Evolutionary conservation across 37 sponge, comb jelly and placozoan species (phyloP), one percentile per base, ranked within the genome.

Genomic region (Chondrosia reniformis): DNA sequence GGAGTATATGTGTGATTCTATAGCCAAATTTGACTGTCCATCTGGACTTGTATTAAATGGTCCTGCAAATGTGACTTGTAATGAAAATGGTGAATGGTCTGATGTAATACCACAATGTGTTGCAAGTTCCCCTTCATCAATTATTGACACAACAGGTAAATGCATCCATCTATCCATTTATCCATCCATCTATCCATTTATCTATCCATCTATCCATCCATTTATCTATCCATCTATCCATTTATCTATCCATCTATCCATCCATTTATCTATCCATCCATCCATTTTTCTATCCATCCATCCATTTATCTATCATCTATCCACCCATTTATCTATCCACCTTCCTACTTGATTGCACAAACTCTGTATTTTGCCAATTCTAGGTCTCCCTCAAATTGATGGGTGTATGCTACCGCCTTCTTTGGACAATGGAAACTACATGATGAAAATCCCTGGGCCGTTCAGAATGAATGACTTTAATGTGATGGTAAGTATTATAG

Each of bases 1-100:
- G 15, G 72, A 69, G n/a, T 69, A 69, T 44, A 69, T 34, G 43
- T 69, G 72, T 40, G 72, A 6, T 21, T 69, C 72, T 25, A 37
- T 21, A 24, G 72, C 72, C 1, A 34, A 34, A 10, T 69, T 69
- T 25, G 72, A 69, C 12, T 69, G 72, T 6, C 72, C 72, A 1
- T 37, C 42, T 39, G 43, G 72, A 1, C 4, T 10, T 25, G 43
- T 40, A 2, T 2, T 40, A 1, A 40, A 6, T 25, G 72, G 72
- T 43, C 24, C 32, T 44, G n/a, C 25, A 41, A 69, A 69, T 44
- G 36, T 69, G 44, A 69, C 72, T n/a, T 69, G 72, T 6, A 41
- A 43, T 1, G 72, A 69, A 44, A 69, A 69, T 44, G 72, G 72
- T 1, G 42, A 21, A 25, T 69, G 72, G 72, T 69, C 72, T 17